Conservation (phyloP, 2,797 vertebrate genomes). For the Gastrophryne carolinensis region DNA sequence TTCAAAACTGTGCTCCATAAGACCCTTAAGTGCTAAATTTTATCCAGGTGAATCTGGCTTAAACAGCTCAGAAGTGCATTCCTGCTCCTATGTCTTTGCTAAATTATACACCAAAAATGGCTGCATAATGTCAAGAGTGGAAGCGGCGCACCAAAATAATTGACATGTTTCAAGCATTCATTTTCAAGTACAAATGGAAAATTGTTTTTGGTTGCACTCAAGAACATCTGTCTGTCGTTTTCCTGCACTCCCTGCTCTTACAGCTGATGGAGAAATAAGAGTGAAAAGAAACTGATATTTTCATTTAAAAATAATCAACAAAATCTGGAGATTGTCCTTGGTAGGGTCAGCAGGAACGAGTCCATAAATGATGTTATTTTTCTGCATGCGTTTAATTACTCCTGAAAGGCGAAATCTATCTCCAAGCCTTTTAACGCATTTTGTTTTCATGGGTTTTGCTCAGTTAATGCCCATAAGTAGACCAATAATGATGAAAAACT, state of each 20-base stretch:
- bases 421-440: conserved; percentile 26
- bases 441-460: conserved; percentile 23
- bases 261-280: background rate
- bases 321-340: conserved; percentile 13
- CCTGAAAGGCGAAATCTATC: conserved; percentile 14
- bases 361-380: conserved; percentile 12
- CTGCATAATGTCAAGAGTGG: conserved; percentile 47
- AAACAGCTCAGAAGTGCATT: conserved; percentile 33
- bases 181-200: conserved; percentile 42
- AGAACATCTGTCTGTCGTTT: background rate
- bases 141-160: conserved; percentile 34
- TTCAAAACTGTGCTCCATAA: conserved; percentile 15
- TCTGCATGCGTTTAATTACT: conserved; percentile 29
- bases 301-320: background rate
- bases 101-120: conserved; percentile 37
- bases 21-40: conserved; percentile 23
- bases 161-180: conserved; percentile 38
- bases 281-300: background rate
- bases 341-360: conserved; percentile 20
- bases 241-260: background rate
- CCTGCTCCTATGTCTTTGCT: conserved; percentile 26
- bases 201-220: conserved; percentile 9
- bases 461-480: conserved; percentile 17
- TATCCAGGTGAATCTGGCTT: conserved; percentile 38
- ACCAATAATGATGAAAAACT: conserved; percentile 29